These are phyloP conservation scores for Lasioglossum zephyrum DNA, from an alignment of 2,888 invertebrate species.

Conservation along the genomic window DNA sequence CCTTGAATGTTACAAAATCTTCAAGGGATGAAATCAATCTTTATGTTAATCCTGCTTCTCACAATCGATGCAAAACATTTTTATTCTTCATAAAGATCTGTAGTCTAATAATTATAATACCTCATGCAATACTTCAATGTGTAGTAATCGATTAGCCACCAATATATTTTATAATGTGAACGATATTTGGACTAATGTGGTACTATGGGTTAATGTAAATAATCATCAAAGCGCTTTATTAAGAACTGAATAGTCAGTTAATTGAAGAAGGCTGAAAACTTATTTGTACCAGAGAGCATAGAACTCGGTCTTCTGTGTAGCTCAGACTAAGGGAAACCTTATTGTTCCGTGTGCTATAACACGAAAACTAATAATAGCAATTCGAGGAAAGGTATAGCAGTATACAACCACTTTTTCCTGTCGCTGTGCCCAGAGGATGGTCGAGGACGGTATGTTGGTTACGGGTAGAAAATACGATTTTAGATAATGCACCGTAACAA, in stretches of 20 bases:
- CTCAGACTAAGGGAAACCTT: not conserved
- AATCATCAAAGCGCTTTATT: not conserved
- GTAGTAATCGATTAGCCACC: too few species aligned
- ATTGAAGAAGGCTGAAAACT: not conserved
- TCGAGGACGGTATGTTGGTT: not conserved
- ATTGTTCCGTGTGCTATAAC: not conserved
- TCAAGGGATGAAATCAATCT: too few species aligned
- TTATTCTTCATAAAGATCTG: too few species aligned
- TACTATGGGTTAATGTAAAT: not conserved
- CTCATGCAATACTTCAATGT: too few species aligned
- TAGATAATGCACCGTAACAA: conserved; percentile 52
- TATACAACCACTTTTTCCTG: not conserved
- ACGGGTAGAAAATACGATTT: conserved; percentile 46
- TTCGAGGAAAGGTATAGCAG: not conserved
- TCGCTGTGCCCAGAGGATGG: not conserved
- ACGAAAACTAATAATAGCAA: conserved; percentile 2
- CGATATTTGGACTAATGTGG: too few species aligned
- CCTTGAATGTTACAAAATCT: too few species aligned
- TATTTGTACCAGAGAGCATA: not conserved
- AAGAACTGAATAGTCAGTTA: not conserved
- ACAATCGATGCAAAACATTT: too few species aligned
- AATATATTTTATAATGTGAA: too few species aligned
- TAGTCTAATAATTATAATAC: too few species aligned
- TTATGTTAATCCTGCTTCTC: too few species aligned
- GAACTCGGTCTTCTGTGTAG: not conserved